phyloP scores from a whole-genome alignment of 2,888 invertebrate genomes.

The Mythimna pallens region DNA sequence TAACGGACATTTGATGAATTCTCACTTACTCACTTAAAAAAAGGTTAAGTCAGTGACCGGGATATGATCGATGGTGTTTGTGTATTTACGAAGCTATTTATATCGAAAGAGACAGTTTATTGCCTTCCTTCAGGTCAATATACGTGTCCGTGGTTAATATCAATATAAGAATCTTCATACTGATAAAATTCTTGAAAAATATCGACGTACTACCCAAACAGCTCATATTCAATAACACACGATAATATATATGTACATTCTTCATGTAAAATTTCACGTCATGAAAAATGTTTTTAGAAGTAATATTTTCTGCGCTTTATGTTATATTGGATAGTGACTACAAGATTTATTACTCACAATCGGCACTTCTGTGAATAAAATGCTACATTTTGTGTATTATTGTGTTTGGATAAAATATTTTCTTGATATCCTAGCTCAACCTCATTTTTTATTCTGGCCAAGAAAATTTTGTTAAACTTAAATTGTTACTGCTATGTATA shows the following conservation, averaged over 20 bases:
- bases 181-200: slow-evolving; percentile 2
- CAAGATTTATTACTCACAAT: slow-evolving; percentile 9
- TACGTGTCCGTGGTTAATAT: neutral
- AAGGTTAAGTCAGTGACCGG: slow-evolving; percentile 16
- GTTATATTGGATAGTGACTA: slow-evolving; percentile 33
- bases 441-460: too few species aligned
- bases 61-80: neutral
- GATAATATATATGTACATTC: neutral
- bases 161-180: too few species aligned
- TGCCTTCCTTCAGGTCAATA: slow-evolving; percentile 21
- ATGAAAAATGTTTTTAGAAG: slow-evolving; percentile 21
- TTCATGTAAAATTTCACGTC: slow-evolving; percentile 5
- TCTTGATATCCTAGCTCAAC: too few species aligned
- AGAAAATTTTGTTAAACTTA: neutral
- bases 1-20: too few species aligned
- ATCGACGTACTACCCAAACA: neutral
- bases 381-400: neutral
- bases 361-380: slow-evolving; percentile 11
- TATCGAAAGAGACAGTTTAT: neutral
- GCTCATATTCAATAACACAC: slow-evolving; percentile 4
- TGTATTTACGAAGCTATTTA: slow-evolving; percentile 8
- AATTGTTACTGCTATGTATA: neutral
- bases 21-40: too few species aligned
- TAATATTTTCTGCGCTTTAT: slow-evolving; percentile 31
- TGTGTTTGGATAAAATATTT: neutral